A percentile compares a stretch with the other conserved stretches of the same genome.
Conservation (phyloP, 1,140 invertebrate genomes). For the Whitmania pigra region DNA sequence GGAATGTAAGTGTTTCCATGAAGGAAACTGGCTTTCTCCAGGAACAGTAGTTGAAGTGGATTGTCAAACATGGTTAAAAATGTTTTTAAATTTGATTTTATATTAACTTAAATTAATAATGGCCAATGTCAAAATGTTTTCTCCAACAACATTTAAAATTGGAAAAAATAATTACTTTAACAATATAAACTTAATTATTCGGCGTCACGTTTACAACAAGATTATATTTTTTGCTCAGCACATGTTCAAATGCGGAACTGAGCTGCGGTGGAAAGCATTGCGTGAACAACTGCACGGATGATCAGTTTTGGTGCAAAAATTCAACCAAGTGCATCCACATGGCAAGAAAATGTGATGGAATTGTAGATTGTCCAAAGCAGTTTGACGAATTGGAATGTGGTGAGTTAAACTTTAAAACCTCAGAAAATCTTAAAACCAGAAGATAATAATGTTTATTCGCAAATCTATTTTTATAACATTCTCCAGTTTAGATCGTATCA, state of each 20-base stretch:
- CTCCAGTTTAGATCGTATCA: no score
- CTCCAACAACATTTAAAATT: no score
- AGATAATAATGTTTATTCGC: no score
- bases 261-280: slow-evolving; percentile 4
- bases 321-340: slow-evolving; percentile 27
- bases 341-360: slow-evolving; percentile 55
- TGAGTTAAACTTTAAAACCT: slow-evolving; percentile 9
- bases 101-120: no score
- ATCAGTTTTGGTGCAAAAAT: slow-evolving; percentile 11
- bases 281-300: slow-evolving; percentile 9
- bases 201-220: neutral
- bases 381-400: slow-evolving; percentile 49
- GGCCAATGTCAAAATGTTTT: no score
- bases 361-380: slow-evolving; percentile 55
- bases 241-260: slow-evolving; percentile 1
- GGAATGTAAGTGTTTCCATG: neutral
- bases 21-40: neutral
- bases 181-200: no score
- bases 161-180: no score
- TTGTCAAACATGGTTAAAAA: slow-evolving; percentile 11
- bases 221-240: slow-evolving; percentile 8
- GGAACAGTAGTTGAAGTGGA: slow-evolving; percentile 3
- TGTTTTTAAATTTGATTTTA: neutral
- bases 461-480: no score
- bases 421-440: no score